Conservation (phyloP, 1,140 invertebrate genomes). For the Bombus ignitus region DNA sequence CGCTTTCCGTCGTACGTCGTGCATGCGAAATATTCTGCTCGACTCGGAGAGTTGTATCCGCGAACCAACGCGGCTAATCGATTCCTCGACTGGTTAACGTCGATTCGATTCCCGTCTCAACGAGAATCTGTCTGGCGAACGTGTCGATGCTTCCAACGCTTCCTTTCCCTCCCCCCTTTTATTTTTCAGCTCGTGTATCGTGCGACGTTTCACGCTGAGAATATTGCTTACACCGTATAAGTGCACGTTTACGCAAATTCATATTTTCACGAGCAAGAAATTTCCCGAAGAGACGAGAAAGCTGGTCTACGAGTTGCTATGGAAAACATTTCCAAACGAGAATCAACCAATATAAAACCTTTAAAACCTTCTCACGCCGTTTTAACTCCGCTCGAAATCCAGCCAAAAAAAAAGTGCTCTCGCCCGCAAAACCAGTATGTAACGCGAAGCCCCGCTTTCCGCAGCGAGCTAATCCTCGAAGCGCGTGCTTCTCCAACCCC, state of each 20-base stretch:
- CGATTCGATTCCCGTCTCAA: background rate
- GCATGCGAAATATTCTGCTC: slow-evolving; percentile 51
- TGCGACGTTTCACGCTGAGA: too few species aligned
- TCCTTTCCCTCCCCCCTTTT: too few species aligned
- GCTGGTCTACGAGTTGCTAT: too few species aligned
- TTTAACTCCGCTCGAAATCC: background rate
- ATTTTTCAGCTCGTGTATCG: too few species aligned
- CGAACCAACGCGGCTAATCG: slow-evolving; percentile 24
- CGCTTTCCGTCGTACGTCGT: slow-evolving; percentile 56
- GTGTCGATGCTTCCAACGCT: background rate
- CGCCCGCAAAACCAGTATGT: background rate
- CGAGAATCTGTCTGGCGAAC: background rate
- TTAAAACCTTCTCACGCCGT: background rate
- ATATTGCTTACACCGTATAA: too few species aligned
- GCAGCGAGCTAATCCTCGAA: slow-evolving; percentile 26
- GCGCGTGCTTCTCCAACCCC: background rate
- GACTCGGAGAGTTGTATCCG: slow-evolving; percentile 5
- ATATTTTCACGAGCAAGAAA: too few species aligned
- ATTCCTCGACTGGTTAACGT: slow-evolving; percentile 18
- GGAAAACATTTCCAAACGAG: background rate
- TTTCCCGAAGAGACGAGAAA: too few species aligned
- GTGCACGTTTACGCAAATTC: too few species aligned
- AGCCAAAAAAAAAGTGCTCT: background rate
- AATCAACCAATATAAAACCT: background rate
- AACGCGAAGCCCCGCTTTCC: background rate